Percentiles rank a stretch among this genome's conserved stretches.
phyloP scores from a whole-genome alignment of 2,888 invertebrate genomes.

The Cinara cedri region DNA sequence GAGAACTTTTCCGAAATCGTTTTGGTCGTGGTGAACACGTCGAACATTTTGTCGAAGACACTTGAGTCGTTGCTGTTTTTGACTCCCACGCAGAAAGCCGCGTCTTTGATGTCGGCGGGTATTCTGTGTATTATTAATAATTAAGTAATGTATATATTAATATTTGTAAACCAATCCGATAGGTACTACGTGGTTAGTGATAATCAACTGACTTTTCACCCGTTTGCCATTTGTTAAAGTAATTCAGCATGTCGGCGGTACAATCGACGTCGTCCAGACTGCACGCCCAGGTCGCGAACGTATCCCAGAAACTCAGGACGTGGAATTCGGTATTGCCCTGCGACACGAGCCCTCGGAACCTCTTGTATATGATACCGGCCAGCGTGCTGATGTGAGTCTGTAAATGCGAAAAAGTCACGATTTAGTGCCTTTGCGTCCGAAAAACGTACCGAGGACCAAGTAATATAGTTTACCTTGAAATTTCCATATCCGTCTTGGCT shows the following conservation, averaged over 20 bases:
- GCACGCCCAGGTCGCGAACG: constrained; percentile 25
- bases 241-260: not conserved
- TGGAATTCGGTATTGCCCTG: not conserved
- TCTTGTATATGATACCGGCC: not conserved
- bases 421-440: not conserved
- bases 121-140: constrained; percentile 43
- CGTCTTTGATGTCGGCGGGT: constrained; percentile 57
- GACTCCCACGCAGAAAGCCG: constrained; percentile 57
- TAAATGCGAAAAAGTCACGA: not conserved
- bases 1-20: constrained; percentile 36
- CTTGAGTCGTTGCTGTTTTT: not conserved
- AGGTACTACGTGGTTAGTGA: not conserved
- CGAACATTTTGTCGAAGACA: constrained; percentile 29
- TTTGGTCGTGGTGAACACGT: constrained; percentile 29
- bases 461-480: not conserved
- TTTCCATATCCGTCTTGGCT: not conserved
- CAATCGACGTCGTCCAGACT: constrained; percentile 4
- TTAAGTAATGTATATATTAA: not conserved
- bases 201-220: constrained; percentile 12
- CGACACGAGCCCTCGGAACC: not conserved
- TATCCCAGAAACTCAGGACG: constrained; percentile 14
- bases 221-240: constrained; percentile 26
- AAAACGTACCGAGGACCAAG: not conserved
- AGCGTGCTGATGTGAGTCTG: constrained; percentile 10
- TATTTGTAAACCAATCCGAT: too few relatives aligned